A percentile compares a stretch with the other conserved stretches of the same genome.
phyloP scores from a whole-genome alignment of 2,113 vertebrate genomes.

The Miniopterus natalensis region DNA sequence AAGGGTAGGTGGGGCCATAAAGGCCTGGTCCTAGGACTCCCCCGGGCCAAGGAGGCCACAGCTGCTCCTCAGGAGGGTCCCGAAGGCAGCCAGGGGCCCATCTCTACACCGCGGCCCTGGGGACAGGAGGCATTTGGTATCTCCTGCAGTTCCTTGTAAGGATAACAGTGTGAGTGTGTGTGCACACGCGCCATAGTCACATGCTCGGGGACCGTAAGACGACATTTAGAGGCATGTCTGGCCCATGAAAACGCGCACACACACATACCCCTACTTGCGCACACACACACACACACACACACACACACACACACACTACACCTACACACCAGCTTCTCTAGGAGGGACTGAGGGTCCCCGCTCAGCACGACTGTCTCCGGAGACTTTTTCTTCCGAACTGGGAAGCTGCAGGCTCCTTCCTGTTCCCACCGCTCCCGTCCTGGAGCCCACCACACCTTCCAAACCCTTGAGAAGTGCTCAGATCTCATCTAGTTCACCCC shows the following conservation, averaged over 20 bases:
- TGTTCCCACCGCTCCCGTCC: fast-evolving
- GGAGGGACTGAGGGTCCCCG: background rate
- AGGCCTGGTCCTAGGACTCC: background rate
- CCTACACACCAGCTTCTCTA: background rate
- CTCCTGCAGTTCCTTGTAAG: background rate
- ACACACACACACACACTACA: background rate
- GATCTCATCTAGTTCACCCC: background rate
- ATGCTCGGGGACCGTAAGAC: fast-evolving
- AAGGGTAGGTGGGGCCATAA: fast-evolving
- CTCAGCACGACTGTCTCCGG: background rate
- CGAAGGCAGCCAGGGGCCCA: background rate
- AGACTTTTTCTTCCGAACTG: background rate
- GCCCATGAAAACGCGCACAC: background rate
- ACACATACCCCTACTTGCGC: too few relatives aligned
- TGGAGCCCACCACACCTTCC: background rate
- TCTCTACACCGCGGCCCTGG: background rate
- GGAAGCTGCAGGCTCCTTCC: fast-evolving
- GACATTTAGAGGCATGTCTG: background rate
- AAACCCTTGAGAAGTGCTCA: background rate
- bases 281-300: too few relatives aligned
- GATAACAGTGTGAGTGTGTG: background rate
- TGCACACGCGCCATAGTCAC: background rate
- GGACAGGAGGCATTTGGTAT: background rate
- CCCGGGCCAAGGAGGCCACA: background rate
- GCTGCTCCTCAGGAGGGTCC: background rate